Conservation (phyloP, 2,888 invertebrate genomes). For the Drosophila vallismaia region DNA sequence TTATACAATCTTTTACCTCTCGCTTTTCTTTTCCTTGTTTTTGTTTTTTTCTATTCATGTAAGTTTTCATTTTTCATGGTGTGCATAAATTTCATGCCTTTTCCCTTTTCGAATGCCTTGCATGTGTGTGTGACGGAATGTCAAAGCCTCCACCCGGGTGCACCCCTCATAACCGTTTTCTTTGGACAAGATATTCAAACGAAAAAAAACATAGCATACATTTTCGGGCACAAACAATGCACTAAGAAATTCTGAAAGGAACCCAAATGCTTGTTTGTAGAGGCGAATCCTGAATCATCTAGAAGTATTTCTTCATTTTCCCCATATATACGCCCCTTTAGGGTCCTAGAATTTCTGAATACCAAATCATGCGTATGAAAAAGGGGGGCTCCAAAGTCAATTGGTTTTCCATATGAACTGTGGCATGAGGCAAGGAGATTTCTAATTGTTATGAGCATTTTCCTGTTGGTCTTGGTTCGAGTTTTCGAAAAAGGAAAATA, state of each 20-base stretch:
- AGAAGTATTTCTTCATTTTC: neutral
- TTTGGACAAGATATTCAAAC: neutral
- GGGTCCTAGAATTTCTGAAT: conserved; percentile 1
- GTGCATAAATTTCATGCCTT: conserved; percentile 64
- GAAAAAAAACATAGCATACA: conserved; percentile 45
- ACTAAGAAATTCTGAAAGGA: conserved; percentile 70
- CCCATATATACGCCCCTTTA: neutral
- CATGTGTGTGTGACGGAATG: conserved; percentile 57
- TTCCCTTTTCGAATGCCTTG: conserved; percentile 49
- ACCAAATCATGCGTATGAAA: conserved; percentile 61
- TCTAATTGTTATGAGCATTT: conserved; percentile 67
- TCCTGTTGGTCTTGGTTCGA: conserved; percentile 69
- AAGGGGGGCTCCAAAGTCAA: conserved; percentile 8
- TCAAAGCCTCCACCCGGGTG: conserved; percentile 25
- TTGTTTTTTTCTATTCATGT: conserved; percentile 44
- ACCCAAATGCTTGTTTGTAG: conserved; percentile 51
- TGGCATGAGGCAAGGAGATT: neutral
- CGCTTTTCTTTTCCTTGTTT: neutral
- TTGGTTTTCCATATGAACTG: conserved; percentile 16
- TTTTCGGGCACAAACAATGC: conserved; percentile 69
- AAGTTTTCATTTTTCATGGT: conserved; percentile 68
- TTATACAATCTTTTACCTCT: neutral
- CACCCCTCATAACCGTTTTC: neutral
- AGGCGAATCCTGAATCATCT: conserved; percentile 51
- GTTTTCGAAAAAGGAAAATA: conserved; percentile 23